phyloP scores from a whole-genome alignment of 2,797 vertebrate genomes.

The Galago senegalensis region DNA sequence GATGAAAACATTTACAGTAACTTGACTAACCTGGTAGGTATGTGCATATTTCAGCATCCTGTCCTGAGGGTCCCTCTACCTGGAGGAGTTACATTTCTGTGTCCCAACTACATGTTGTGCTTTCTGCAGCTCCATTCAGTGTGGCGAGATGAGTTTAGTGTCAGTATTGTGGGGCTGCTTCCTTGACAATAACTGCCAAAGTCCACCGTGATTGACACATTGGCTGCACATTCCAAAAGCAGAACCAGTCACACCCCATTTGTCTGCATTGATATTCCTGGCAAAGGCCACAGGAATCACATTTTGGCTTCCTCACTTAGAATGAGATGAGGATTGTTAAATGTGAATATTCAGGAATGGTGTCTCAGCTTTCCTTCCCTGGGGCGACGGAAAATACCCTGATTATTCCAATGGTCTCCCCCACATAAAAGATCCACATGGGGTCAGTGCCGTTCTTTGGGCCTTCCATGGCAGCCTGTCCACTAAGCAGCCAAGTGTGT shows the following conservation, averaged over 20 bases:
- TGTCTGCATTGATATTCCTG: slow-evolving; percentile 74
- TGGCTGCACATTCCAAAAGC: slow-evolving; percentile 4
- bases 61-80: neutral
- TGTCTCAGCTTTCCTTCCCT: slow-evolving; percentile 44
- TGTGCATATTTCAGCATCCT: neutral
- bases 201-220: neutral
- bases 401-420: neutral
- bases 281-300: slow-evolving; percentile 62
- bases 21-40: neutral
- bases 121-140: neutral
- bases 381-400: neutral
- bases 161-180: neutral
- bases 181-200: neutral
- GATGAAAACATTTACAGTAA: neutral
- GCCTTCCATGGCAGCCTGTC: neutral
- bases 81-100: neutral
- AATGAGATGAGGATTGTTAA: slow-evolving; percentile 53
- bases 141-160: neutral
- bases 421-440: neutral
- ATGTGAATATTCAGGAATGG: slow-evolving; percentile 65
- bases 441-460: accelerated
- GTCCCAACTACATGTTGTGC: neutral
- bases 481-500: neutral
- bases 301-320: slow-evolving; percentile 47
- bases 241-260: slow-evolving; percentile 58